Evolutionary conservation across 2,797 vertebrate genomes (phyloP).

Genomic region (Enteromius thamalakanensis): DNA sequence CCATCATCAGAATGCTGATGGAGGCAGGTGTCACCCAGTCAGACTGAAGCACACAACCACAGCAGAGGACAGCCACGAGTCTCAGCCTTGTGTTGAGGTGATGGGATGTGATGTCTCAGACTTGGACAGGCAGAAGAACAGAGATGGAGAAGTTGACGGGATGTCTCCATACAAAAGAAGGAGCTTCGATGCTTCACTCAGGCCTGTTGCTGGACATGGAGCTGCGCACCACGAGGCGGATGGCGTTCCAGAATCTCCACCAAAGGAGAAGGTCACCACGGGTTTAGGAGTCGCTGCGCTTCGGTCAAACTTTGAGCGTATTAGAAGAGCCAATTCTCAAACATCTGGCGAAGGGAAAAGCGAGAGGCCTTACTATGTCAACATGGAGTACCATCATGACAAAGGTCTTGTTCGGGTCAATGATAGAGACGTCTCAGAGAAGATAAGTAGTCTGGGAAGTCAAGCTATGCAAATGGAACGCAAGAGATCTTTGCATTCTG

Average conservation of each 20-base stretch:
- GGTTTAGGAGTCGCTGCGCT: constrained; percentile 91
- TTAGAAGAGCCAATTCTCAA: constrained; percentile 86
- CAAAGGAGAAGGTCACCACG: constrained; percentile 85
- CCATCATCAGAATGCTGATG: constrained; percentile 74
- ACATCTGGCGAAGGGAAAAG: constrained; percentile 79
- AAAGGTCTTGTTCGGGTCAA: constrained; percentile 91
- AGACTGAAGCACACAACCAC: constrained; percentile 80
- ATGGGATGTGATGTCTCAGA: constrained; percentile 63
- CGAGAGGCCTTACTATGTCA: constrained; percentile 88
- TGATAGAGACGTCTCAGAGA: constrained; percentile 89
- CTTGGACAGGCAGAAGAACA: constrained; percentile 71
- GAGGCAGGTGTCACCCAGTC: constrained; percentile 77
- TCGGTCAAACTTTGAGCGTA: constrained; percentile 91
- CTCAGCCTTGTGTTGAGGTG: constrained; percentile 71
- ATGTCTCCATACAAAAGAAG: constrained; percentile 85
- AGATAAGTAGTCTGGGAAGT: constrained; percentile 88
- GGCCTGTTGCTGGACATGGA: constrained; percentile 65
- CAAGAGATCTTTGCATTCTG: constrained; percentile 85
- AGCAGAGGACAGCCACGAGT: constrained; percentile 81
- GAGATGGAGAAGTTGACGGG: constrained; percentile 76
- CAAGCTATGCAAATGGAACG: constrained; percentile 97
- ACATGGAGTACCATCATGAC: constrained; percentile 95
- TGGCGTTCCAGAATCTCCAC: constrained; percentile 69
- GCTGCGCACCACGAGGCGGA: constrained; percentile 78
- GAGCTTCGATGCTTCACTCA: constrained; percentile 72